These are phyloP conservation scores for Zoanthus sociatus DNA, from an alignment of 92 coral and sea anemone genomes.

Conservation along the genomic window DNA sequence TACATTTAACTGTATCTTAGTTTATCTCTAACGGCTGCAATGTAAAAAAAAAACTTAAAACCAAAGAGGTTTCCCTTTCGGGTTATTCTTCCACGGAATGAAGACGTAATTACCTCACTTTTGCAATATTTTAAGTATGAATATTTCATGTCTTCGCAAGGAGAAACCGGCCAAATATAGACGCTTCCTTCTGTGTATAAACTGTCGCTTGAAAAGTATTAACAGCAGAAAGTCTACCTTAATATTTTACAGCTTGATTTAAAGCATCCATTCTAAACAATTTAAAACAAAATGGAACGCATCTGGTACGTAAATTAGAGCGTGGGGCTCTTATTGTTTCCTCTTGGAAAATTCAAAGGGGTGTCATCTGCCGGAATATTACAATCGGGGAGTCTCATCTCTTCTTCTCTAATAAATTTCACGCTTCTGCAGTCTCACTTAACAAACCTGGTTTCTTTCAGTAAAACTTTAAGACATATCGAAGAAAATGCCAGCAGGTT, in stretches of 20 bases:
- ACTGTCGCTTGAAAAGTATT: constrained; percentile 50
- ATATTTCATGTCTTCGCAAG: constrained; percentile 85
- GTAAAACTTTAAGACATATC: constrained; percentile 5
- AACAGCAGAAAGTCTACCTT: constrained; percentile 49
- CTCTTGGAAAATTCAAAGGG: constrained; percentile 80
- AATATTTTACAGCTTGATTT: constrained; percentile 40
- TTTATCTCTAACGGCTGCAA: not conserved
- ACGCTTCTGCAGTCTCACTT: constrained; percentile 19
- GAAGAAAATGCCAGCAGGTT: constrained; percentile 21
- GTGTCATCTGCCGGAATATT: constrained; percentile 96
- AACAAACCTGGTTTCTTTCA: not conserved
- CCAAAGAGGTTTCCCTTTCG: constrained; percentile 2
- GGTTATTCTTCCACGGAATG: constrained; percentile 29
- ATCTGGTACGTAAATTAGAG: constrained; percentile 81
- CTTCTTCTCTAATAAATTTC: constrained; percentile 58
- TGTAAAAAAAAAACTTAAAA: constrained; percentile 14
- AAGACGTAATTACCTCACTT: constrained; percentile 83
- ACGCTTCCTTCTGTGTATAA: constrained; percentile 58
- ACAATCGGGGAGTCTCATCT: constrained; percentile 75
- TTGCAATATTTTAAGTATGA: constrained; percentile 79
- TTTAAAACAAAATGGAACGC: constrained; percentile 56
- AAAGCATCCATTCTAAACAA: constrained; percentile 1
- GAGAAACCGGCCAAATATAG: constrained; percentile 88
- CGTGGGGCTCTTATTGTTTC: constrained; percentile 85
- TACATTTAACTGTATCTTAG: not conserved